Percentiles rank a stretch among this genome's conserved stretches.
These are phyloP conservation scores for Jacana jacana DNA, from an alignment of 2,113 vertebrate genomes.

Conservation along the genomic window DNA sequence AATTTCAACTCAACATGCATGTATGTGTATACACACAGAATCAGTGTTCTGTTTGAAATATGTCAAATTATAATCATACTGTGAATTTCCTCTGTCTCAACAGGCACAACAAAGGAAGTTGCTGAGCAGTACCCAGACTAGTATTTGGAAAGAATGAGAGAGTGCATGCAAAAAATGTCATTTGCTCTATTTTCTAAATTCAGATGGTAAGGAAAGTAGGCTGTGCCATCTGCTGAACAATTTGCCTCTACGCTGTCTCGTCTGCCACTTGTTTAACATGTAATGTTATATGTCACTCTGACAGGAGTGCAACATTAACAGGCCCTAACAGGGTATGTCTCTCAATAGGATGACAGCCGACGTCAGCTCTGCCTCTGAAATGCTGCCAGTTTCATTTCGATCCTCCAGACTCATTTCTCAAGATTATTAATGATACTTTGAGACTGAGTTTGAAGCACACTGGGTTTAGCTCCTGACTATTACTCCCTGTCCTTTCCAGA, in stretches of 20 bases:
- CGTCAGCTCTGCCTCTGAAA: conserved; percentile 43
- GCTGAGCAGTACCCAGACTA: background rate
- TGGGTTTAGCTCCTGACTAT: conserved; percentile 19
- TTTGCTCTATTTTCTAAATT: conserved; percentile 21
- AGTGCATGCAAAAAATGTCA: background rate
- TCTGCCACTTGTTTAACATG: conserved; percentile 32
- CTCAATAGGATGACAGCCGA: conserved; percentile 16
- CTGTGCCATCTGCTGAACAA: conserved; percentile 58
- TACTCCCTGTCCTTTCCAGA: conserved; percentile 14
- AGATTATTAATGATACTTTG: conserved; percentile 53
- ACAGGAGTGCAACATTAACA: conserved; percentile 53
- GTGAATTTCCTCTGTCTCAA: background rate
- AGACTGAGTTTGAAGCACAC: conserved; percentile 26
- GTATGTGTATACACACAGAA: background rate
- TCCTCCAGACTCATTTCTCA: conserved; percentile 41
- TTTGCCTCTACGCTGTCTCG: conserved; percentile 16
- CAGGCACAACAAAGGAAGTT: background rate
- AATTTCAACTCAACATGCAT: background rate
- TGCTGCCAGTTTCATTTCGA: conserved; percentile 9
- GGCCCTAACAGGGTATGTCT: conserved; percentile 35
- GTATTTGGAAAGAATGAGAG: background rate
- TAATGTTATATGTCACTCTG: conserved; percentile 28
- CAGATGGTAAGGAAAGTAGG: conserved; percentile 10
- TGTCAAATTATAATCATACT: background rate
- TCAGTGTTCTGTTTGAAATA: background rate